A percentile compares a stretch with the other conserved stretches of the same genome.
Evolutionary conservation across 2,113 vertebrate species (phyloP).

Genomic region (Indri indri): DNA sequence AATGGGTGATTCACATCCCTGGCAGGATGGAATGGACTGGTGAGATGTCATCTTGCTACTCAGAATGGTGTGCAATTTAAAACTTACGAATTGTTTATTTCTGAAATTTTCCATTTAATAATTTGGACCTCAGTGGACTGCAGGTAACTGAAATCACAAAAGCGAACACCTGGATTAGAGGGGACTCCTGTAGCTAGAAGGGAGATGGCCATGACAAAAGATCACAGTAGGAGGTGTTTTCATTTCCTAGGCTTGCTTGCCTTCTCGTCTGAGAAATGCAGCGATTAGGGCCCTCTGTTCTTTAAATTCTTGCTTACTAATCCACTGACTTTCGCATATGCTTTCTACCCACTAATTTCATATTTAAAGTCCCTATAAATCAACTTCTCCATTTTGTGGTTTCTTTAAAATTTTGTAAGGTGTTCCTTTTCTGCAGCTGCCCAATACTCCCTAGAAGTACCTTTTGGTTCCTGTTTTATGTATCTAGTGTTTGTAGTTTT

Average conservation of each 20-base stretch:
- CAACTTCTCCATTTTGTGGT: not conserved
- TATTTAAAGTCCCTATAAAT: not conserved
- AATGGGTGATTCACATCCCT: too few relatives aligned
- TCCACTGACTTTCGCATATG: not conserved
- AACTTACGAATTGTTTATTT: too few relatives aligned
- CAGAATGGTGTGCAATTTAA: too few relatives aligned
- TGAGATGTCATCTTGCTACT: too few relatives aligned
- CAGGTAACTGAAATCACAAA: too few relatives aligned
- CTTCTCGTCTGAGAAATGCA: not conserved
- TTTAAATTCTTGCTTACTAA: not conserved
- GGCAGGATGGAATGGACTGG: too few relatives aligned
- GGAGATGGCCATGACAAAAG: not conserved
- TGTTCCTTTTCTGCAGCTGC: not conserved
- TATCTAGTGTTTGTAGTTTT: not conserved
- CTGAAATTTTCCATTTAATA: too few relatives aligned
- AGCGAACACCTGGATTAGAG: too few relatives aligned
- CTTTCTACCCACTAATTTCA: not conserved
- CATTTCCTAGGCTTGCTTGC: not conserved
- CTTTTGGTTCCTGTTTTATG: not conserved
- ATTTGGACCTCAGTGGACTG: too few relatives aligned
- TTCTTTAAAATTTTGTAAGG: not conserved
- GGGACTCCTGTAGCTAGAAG: not conserved
- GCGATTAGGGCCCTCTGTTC: not conserved
- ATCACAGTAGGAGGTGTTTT: accelerated
- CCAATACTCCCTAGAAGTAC: too few relatives aligned